Evolutionary conservation across 2,888 invertebrate genomes (phyloP).

Genomic region (Cryptocephalus primarius): DNA sequence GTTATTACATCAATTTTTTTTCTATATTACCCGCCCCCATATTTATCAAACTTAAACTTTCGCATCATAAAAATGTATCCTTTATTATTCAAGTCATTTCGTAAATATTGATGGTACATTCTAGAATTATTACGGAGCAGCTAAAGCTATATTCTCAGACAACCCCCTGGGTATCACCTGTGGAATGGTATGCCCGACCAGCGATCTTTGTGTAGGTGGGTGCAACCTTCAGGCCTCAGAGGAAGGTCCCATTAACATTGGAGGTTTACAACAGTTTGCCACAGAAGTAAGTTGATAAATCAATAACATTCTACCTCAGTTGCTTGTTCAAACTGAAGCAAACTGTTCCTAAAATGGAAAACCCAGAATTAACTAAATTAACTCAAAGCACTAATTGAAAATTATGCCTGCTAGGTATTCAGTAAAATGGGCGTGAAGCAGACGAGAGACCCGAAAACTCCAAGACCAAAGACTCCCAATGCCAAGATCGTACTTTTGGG

Average conservation of each 20-base stretch:
- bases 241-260: constrained; percentile 97
- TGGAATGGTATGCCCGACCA: constrained; percentile 98
- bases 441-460: constrained; percentile 63
- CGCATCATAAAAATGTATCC: no score
- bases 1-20: no score
- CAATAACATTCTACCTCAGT: no score
- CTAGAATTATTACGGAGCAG: constrained; percentile 95
- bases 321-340: no score
- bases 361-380: neutral
- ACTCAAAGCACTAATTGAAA: no score
- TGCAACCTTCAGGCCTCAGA: constrained; percentile 94
- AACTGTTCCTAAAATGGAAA: no score
- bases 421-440: constrained; percentile 90
- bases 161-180: constrained; percentile 93
- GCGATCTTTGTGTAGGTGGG: constrained; percentile 95
- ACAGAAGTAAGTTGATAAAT: constrained; percentile 57
- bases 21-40: neutral
- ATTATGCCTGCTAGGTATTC: constrained; percentile 53
- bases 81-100: no score
- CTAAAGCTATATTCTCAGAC: constrained; percentile 91
- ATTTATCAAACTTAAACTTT: neutral
- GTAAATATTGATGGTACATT: constrained; percentile 12
- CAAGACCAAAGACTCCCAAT: constrained; percentile 44
- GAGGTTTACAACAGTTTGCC: constrained; percentile 95
- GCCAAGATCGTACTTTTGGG: constrained; percentile 80